These are phyloP conservation scores for Epizoanthus illoricatus DNA, from an alignment of 92 coral and sea anemone genomes.

Conservation along the genomic window DNA sequence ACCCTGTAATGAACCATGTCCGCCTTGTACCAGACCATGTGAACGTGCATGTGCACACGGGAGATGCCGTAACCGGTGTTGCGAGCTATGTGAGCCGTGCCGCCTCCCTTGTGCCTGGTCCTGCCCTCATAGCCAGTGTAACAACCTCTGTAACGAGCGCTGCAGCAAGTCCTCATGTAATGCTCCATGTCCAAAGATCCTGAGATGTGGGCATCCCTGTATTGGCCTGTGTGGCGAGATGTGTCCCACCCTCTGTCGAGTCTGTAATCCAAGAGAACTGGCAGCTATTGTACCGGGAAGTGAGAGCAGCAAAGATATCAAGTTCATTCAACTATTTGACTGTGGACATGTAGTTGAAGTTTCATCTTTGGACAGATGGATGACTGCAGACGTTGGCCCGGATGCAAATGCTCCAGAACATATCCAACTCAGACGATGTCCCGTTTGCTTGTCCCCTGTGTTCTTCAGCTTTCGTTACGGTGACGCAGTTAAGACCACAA, in stretches of 20 bases:
- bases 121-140: constrained; percentile 68
- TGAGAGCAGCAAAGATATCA: constrained; percentile 32
- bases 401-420: neutral
- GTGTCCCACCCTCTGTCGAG: constrained; percentile 66
- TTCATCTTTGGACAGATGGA: constrained; percentile 59
- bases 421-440: neutral
- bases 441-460: constrained; percentile 10
- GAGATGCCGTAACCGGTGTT: constrained; percentile 42
- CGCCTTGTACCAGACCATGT: too few relatives aligned
- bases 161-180: constrained; percentile 58
- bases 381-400: neutral
- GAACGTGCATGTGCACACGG: constrained; percentile 59
- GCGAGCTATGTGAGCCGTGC: constrained; percentile 53
- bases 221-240: constrained; percentile 77
- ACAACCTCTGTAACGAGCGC: constrained; percentile 56
- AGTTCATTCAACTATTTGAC: constrained; percentile 61
- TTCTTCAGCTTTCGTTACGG: constrained; percentile 16
- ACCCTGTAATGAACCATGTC: constrained; percentile 55
- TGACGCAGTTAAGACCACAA: neutral
- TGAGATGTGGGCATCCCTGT: too few relatives aligned
- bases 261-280: constrained; percentile 53
- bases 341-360: constrained; percentile 70
- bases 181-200: constrained; percentile 47
- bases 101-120: constrained; percentile 55
- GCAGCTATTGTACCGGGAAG: constrained; percentile 46